Conservation (phyloP, 64 coral and sea anemone genomes). For the Pocillopora verrucosa region DNA sequence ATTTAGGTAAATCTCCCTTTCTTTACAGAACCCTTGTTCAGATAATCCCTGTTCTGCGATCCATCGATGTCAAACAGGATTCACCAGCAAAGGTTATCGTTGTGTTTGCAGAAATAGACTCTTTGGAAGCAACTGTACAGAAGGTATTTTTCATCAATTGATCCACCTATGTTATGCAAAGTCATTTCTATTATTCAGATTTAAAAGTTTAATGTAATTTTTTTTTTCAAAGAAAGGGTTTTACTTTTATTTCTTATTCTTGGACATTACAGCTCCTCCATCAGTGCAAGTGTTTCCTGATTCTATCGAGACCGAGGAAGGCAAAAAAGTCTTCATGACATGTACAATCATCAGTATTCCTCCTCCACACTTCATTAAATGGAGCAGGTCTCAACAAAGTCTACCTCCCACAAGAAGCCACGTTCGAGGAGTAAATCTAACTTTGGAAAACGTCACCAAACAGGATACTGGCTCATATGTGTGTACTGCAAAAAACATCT, state of each 20-base stretch:
- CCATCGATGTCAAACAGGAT: conserved; percentile 2
- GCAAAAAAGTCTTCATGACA: neutral
- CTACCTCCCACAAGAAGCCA: neutral
- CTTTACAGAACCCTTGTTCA: neutral
- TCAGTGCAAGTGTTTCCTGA: too few relatives aligned
- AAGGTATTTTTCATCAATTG: neutral
- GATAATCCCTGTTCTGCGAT: neutral
- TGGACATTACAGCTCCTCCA: too few relatives aligned
- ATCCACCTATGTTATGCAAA: too few relatives aligned
- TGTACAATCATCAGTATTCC: conserved; percentile 11
- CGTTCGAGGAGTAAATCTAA: neutral
- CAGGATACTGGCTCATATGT: conserved; percentile 23
- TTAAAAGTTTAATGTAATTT: too few relatives aligned
- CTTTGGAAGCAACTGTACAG: neutral
- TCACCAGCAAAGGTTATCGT: neutral
- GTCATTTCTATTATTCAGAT: neutral
- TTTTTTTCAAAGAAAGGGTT: too few relatives aligned
- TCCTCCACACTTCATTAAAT: neutral
- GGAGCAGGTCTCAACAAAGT: neutral
- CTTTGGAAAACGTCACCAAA: neutral
- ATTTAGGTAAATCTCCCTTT: neutral
- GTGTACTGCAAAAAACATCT: conserved; percentile 21
- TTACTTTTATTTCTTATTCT: too few relatives aligned
- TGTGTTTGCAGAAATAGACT: neutral
- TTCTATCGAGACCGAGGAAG: too few relatives aligned